Evolutionary conservation across 2,888 invertebrate species (phyloP), one percentile per base, ranked within the genome.

Genomic region (Drepanosiphum platanoidis): DNA sequence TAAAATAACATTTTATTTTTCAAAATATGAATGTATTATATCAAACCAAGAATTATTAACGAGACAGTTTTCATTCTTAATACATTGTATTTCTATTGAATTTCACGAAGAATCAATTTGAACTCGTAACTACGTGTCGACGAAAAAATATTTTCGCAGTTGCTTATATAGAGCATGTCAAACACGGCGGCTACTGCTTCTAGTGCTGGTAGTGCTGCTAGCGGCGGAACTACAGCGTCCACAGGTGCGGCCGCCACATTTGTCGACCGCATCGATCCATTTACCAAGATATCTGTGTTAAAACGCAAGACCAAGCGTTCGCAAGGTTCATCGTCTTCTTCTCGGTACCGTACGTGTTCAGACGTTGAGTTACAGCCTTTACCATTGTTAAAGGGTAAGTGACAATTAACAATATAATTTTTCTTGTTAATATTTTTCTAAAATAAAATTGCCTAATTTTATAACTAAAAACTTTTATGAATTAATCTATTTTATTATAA

Each of bases 251-350:
- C 95, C 92, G 94, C 94, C 92, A 94, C 96, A 91, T 96, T 98
- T 93, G 97, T 98, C 92, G 98, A 99, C 93, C 96, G 98, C 92
- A 98, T 99, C 92, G 99, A 99, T 93, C 99, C 99, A 90, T 99
- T 99, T 92, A 96, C 97, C 89, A 99, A 98, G 93, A 94, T 97
- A 91, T 98, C 98, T 89, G 84, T 84, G 13, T 92, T 97, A 89
- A 97, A 97, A 92, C 97, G 98, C 93, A 98, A 99, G 92, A 96
- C 97, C 90, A 98, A 97, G 93, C 96, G 97, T 92, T 96, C 97
- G 90, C 98, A 97, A 93, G 96, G 97, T 92, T 97, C 98, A 90
- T 98, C 99, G 92, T 99, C 99, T 89, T 98, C 98, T 89, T 99
- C 99, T 88, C 94, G 99, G 89, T 99, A 99, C 92, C 95, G 98